phyloP scores from a whole-genome alignment of 2,888 invertebrate species.

The Catocala fraxini region DNA sequence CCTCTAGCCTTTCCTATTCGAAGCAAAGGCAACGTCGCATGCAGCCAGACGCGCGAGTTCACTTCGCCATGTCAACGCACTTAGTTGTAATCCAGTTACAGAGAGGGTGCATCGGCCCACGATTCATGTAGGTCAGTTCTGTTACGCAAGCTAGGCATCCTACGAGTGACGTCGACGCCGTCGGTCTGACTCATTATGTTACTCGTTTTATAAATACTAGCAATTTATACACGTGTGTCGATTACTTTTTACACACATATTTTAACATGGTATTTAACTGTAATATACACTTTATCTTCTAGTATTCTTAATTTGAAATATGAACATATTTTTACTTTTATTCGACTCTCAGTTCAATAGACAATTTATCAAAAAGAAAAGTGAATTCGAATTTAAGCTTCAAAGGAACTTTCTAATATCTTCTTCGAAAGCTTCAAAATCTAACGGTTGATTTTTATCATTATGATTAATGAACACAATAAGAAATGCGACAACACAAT shows the following conservation, averaged over 20 bases:
- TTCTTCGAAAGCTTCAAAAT: conserved; percentile 32
- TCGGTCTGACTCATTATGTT: conserved; percentile 50
- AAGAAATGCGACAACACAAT: conserved; percentile 43
- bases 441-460: conserved; percentile 33
- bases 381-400: conserved; percentile 18
- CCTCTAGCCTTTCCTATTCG: background rate
- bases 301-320: background rate
- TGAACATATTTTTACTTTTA: conserved; percentile 4
- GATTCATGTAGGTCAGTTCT: conserved; percentile 77
- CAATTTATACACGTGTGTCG: conserved; percentile 8
- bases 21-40: conserved; percentile 11
- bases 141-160: conserved; percentile 65
- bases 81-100: conserved; percentile 73
- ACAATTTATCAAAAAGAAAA: conserved; percentile 34
- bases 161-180: conserved; percentile 55
- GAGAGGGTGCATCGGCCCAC: conserved; percentile 72
- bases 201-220: conserved; percentile 28
- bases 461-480: conserved; percentile 37
- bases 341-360: conserved; percentile 2
- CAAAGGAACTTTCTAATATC: conserved; percentile 39
- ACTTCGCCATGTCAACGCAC: conserved; percentile 64
- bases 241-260: background rate
- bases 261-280: background rate
- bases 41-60: conserved; percentile 27
- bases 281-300: background rate